A percentile compares a stretch with the other conserved stretches of the same genome.
Conservation (phyloP, 2,113 vertebrate species). For the Trichechus manatus region DNA sequence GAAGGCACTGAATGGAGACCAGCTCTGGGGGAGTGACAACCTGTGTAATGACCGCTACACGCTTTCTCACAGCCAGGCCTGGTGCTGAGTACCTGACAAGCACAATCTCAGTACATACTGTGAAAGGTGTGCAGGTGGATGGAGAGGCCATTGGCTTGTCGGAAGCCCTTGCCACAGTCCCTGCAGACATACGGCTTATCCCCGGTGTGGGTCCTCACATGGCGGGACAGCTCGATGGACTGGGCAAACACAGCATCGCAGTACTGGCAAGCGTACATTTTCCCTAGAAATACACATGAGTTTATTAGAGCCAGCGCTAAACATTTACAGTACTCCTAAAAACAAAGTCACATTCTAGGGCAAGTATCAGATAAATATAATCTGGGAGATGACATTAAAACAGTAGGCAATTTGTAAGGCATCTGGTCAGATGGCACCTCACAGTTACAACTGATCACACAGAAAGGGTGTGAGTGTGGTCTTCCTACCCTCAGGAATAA, state of each 20-base stretch:
- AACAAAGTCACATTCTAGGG: neutral
- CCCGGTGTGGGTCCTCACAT: slow-evolving; percentile 93
- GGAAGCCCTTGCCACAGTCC: slow-evolving; percentile 95
- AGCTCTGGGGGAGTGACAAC: neutral
- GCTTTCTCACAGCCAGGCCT: neutral
- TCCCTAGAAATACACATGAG: slow-evolving; percentile 86
- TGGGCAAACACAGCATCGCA: slow-evolving; percentile 94
- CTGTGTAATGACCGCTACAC: fast-evolving
- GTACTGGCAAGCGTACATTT: slow-evolving; percentile 95
- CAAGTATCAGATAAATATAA: neutral
- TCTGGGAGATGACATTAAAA: neutral
- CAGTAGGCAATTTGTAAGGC: neutral
- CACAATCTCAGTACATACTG: slow-evolving; percentile 86
- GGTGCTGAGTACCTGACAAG: neutral
- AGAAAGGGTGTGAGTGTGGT: neutral
- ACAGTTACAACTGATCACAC: neutral
- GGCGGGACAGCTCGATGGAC: slow-evolving; percentile 93
- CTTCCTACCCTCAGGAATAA: neutral
- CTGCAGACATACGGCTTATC: slow-evolving; percentile 94
- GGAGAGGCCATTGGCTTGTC: slow-evolving; percentile 94
- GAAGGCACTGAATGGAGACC: neutral
- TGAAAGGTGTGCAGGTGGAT: slow-evolving; percentile 94
- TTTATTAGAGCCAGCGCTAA: neutral
- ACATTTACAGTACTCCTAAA: neutral
- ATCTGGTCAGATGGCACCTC: neutral